These are phyloP conservation scores for Sarcophaga rosellei DNA, from an alignment of 2,888 invertebrate species.

Conservation along the genomic window DNA sequence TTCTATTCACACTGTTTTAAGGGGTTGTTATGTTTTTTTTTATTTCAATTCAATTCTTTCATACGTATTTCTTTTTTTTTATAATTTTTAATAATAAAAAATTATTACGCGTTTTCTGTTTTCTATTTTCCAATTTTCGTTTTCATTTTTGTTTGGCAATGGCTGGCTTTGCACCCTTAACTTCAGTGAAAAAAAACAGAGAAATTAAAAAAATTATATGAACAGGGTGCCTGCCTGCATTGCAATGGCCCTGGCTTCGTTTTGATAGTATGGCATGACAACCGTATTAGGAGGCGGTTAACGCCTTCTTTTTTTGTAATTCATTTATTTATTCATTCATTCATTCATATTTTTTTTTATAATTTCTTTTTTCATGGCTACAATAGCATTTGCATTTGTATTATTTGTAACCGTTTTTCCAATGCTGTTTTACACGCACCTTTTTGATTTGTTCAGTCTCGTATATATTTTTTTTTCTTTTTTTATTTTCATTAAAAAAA, in stretches of 20 bases:
- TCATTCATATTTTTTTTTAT: slow-evolving; percentile 43
- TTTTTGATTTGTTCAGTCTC: slow-evolving; percentile 47
- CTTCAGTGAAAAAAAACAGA: not conserved
- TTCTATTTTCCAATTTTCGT: slow-evolving; percentile 5
- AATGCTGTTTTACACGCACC: slow-evolving; percentile 57
- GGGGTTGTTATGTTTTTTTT: slow-evolving; percentile 62
- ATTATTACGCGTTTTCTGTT: slow-evolving; percentile 59
- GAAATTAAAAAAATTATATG: not conserved
- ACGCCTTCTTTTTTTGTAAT: slow-evolving; percentile 69
- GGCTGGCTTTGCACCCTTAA: slow-evolving; percentile 65
- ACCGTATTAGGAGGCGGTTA: slow-evolving; percentile 72
- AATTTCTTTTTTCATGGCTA: slow-evolving; percentile 44
- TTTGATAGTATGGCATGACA: slow-evolving; percentile 68
- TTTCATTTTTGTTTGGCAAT: slow-evolving; percentile 36
- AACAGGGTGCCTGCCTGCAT: slow-evolving; percentile 65
- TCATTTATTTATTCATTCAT: slow-evolving; percentile 51
- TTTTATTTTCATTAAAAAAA: too few relatives aligned
- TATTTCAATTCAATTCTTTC: slow-evolving; percentile 47
- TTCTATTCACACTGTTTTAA: slow-evolving; percentile 21
- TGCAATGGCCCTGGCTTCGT: not conserved
- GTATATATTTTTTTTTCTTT: too few relatives aligned
- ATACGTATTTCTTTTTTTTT: slow-evolving; percentile 38
- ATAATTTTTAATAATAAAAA: slow-evolving; percentile 47
- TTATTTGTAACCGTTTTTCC: slow-evolving; percentile 60
- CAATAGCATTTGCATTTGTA: slow-evolving; percentile 49